phyloP scores from a whole-genome alignment of 2,888 invertebrate genomes.

The Junonia oenone region DNA sequence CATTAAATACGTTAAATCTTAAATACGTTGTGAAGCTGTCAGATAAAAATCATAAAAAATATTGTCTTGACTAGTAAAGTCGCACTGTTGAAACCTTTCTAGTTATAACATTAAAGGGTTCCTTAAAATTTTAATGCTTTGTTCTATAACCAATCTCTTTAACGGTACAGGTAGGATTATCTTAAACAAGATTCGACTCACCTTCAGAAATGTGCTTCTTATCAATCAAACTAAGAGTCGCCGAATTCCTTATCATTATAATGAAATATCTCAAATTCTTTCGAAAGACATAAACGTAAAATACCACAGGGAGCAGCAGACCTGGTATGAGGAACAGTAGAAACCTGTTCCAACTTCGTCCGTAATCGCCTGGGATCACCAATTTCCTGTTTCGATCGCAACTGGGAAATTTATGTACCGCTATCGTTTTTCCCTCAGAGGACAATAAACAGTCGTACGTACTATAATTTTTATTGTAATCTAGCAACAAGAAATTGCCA shows the following conservation, averaged over 20 bases:
- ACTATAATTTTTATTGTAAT: slow-evolving; percentile 34
- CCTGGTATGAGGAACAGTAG: slow-evolving; percentile 41
- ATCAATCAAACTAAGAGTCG: slow-evolving; percentile 75
- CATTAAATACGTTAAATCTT: too few species aligned
- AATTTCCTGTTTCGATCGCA: slow-evolving; percentile 39
- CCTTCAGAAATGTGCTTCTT: slow-evolving; percentile 54
- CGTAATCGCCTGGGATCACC: slow-evolving; percentile 28
- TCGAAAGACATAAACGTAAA: slow-evolving; percentile 44
- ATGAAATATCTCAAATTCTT: slow-evolving; percentile 81
- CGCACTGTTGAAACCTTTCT: too few species aligned
- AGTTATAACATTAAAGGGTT: too few species aligned
- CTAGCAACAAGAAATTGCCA: slow-evolving; percentile 46
- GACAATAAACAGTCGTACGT: slow-evolving; percentile 45
- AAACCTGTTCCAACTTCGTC: slow-evolving; percentile 37
- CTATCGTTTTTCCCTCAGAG: slow-evolving; percentile 34
- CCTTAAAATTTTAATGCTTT: too few species aligned
- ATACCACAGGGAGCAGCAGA: slow-evolving; percentile 37
- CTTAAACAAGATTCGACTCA: too few species aligned
- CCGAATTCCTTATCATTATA: slow-evolving; percentile 78
- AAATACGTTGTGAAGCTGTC: too few species aligned
- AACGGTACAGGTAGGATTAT: too few species aligned
- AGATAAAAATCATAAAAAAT: too few species aligned
- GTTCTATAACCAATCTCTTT: too few species aligned
- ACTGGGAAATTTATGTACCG: slow-evolving; percentile 34
- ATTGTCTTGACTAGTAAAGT: too few species aligned